Conservation (phyloP, 2,797 vertebrate genomes). For the Ambastaia sidthimunki region DNA sequence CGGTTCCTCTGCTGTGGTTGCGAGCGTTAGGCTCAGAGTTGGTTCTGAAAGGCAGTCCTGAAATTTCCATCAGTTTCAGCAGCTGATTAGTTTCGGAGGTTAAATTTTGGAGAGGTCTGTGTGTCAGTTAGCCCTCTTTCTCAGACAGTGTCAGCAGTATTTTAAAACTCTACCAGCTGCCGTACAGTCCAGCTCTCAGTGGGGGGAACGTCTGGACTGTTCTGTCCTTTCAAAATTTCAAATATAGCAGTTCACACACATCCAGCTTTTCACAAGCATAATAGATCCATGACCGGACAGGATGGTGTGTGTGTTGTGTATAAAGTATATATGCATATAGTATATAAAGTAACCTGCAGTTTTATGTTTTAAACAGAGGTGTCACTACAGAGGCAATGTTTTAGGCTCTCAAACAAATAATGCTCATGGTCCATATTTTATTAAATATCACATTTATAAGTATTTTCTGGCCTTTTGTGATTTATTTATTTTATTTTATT, state of each 20-base stretch:
- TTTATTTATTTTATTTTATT: not conserved
- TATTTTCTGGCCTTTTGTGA: not conserved
- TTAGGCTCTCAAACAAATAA: not conserved
- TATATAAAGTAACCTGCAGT: too few relatives aligned
- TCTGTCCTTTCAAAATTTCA: constrained; percentile 47
- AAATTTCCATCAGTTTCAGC: constrained; percentile 4
- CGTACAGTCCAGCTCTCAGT: constrained; percentile 24
- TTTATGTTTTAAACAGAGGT: too few relatives aligned
- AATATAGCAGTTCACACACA: constrained; percentile 29
- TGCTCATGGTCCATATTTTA: not conserved
- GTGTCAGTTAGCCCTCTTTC: constrained; percentile 48
- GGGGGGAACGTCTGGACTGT: constrained; percentile 31
- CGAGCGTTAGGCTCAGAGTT: not conserved
- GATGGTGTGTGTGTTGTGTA: constrained; percentile 37
- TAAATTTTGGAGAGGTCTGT: constrained; percentile 7
- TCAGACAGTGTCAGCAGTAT: constrained; percentile 65
- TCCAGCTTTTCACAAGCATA: constrained; percentile 4
- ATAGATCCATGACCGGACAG: constrained; percentile 30
- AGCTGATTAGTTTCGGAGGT: constrained; percentile 12
- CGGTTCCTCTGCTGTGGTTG: constrained; percentile 15
- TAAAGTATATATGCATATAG: too few relatives aligned
- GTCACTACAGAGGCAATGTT: too few relatives aligned
- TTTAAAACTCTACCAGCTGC: constrained; percentile 54
- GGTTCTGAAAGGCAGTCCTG: constrained; percentile 4
- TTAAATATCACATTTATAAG: not conserved